phyloP scores from a whole-genome alignment of 2,888 invertebrate genomes.

The Sminthurides aquaticus region DNA sequence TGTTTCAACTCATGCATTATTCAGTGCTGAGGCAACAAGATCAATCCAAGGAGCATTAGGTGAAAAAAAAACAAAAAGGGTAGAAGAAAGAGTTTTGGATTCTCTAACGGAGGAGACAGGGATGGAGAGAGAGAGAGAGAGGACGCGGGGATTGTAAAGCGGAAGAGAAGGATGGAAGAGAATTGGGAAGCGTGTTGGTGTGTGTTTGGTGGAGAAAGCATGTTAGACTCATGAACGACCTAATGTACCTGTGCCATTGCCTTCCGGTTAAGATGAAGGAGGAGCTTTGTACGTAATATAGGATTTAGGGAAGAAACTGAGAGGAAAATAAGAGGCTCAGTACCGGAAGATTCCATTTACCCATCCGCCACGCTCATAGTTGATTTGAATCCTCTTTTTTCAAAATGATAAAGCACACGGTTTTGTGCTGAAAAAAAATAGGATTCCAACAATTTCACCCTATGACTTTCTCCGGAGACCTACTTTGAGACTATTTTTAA shows the following conservation, averaged over 20 bases:
- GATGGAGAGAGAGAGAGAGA: neutral
- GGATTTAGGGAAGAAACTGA: conserved; percentile 1
- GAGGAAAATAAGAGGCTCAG: neutral
- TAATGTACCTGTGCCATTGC: no score
- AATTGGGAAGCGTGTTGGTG: no score
- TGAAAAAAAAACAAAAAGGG: neutral
- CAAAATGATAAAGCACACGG: conserved; percentile 4
- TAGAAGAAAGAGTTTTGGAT: no score
- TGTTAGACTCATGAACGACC: no score
- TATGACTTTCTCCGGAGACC: neutral
- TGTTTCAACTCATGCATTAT: conserved; percentile 24
- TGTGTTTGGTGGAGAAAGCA: no score
- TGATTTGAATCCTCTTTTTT: conserved; percentile 21
- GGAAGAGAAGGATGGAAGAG: neutral
- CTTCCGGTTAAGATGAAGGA: no score
- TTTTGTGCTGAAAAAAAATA: neutral
- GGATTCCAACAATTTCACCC: neutral
- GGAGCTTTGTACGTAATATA: neutral
- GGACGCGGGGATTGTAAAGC: no score
- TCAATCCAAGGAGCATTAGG: conserved; percentile 10
- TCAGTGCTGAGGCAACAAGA: conserved; percentile 19
- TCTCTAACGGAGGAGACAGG: neutral
- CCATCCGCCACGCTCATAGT: conserved; percentile 9
- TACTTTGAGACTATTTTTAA: no score
- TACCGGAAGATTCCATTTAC: neutral